phyloP scores from a whole-genome alignment of 2,888 invertebrate genomes.

The Thera britannica region DNA sequence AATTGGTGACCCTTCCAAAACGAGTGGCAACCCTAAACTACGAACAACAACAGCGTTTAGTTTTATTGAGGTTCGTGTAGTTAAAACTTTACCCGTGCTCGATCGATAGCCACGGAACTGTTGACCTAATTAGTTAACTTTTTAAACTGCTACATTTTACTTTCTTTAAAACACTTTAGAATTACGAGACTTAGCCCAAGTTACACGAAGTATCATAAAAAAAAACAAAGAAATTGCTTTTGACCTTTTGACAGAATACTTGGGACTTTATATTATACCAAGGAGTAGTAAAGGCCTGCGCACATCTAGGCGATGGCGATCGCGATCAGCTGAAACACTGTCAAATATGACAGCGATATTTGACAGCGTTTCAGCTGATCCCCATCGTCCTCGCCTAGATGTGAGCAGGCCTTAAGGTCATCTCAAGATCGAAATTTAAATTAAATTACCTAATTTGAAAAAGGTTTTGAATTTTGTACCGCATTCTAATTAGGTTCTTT shows the following conservation, averaged over 20 bases:
- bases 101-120: conserved; percentile 71
- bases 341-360: no score
- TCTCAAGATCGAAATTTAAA: neutral
- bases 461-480: neutral
- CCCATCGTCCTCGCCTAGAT: no score
- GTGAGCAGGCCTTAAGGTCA: neutral
- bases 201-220: no score
- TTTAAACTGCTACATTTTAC: conserved; percentile 61
- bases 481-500: neutral
- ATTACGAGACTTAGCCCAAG: neutral
- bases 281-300: neutral
- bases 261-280: neutral
- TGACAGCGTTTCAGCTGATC: no score
- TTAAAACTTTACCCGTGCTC: conserved; percentile 65
- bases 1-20: neutral
- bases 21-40: conserved; percentile 26
- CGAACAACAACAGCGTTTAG: conserved; percentile 59
- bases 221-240: no score
- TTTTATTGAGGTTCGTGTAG: conserved; percentile 67
- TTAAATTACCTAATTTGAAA: neutral
- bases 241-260: neutral
- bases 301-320: no score
- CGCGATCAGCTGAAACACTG: no score
- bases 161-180: conserved; percentile 35
- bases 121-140: conserved; percentile 78